Evolutionary conservation across 2,888 invertebrate species (phyloP), one percentile per base, ranked within the genome.

Genomic region (Callosobruchus maculatus): DNA sequence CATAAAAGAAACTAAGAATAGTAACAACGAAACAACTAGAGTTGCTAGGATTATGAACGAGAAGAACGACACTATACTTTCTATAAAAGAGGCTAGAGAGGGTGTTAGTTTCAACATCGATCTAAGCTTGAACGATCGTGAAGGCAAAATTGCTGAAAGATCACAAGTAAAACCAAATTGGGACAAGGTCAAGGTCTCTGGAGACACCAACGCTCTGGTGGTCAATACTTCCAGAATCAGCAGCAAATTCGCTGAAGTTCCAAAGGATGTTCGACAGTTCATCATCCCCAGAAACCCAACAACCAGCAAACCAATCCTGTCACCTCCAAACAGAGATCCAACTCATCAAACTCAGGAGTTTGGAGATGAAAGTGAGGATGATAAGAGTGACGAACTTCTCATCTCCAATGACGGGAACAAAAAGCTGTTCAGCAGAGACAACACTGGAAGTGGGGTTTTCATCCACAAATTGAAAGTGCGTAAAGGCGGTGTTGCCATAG

Each of bases 401-500:
- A 78, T 84, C 9, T 78, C 80, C 0, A 81, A 82, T 70, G 82
- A 85, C 21, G 82, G 83, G 22, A 83, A 81, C 70, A 83, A 83
- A 71, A 85, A 85, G 73, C 72, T 85, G 5, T 83, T 85, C 71
- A 85, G 84, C 72, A 84, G 82, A 73, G 85, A 86, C 72, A 87
- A 86, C 73, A 85, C 89, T 0, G 90, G 89, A 76, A 90, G 89
- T 76, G 93, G 93, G 0, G 92, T 93, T 77, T 91, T 93, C 77
- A 93, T 93, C 74, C 92, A 93, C 78, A 89, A 89, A 79, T 83
- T 94, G 22, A 92, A 91, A 84, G 93, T 94, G 21, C 89, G 92
- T 76, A 90, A 91, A 84, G 94, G 94, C 1, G 94, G 94, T 20
- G 93, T 94, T 5, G 94, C 94, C 0, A 94, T 94, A 72, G 94